Evolutionary conservation across 2,113 vertebrate species (phyloP), one percentile per base, ranked within the genome.

Genomic region (Perccottus glenii): DNA sequence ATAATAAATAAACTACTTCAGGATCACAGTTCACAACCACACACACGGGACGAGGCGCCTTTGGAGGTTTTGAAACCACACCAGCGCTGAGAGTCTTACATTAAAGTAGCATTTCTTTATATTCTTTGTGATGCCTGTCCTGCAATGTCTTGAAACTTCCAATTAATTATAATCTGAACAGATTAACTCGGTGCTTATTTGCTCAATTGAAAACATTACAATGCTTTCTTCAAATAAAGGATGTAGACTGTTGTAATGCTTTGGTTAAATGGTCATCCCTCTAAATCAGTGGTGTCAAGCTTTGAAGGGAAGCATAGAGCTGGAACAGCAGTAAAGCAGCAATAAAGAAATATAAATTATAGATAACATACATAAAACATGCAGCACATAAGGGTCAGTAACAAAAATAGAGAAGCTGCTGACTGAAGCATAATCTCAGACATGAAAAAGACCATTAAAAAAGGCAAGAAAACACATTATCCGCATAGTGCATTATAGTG

Each of bases 1-100:
- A 78, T 81, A 91, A 91, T 90, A 90, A 91, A 90, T 91, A 90
- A 88, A 90, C 85, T 82, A 87, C 81, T 84, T 82, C 77, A 86
- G 86, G 68, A 82, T 46, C 76, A 92, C 79, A 62, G 82, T 87
- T 78, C 82, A 91, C 88, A 90, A 85, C 81, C 89, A 88, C 87
- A 88, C 87, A 83, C 67, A 71, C 56, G 64, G 68, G 66, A 71
- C 67, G 70, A 78, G 63, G 38, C 80, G 72, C 50, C 61, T 73
- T 62, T 77, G 74, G 45, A 67, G 69, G 35, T 62, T 64, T 47
- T 50, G 48, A 60, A 73, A 66, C 57, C 45, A 60, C 71, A 65
- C 56, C 0, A 33, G 49, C 73, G 61, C 56, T 64, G 69, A 47
- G 35, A 40, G 59, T 43, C 61, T 46, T 69, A 64, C 70, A 64